Evolutionary conservation across 2,888 invertebrate species (phyloP).

Genomic region (Alsophila aescularia): DNA sequence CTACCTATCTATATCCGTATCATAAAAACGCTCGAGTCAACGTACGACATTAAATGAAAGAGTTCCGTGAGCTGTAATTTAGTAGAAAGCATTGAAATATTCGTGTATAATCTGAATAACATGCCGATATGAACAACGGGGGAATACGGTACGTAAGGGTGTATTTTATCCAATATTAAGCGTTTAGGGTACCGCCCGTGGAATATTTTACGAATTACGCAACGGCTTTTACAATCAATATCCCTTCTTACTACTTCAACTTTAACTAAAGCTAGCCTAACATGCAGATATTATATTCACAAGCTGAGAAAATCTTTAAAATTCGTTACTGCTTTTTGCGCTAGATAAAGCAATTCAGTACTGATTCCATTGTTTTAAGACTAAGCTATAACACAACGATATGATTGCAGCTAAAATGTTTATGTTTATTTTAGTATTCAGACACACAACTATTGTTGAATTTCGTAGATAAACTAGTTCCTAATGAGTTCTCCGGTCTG

Average conservation of each 20-base stretch:
- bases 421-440: conserved; percentile 12
- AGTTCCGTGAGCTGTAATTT: conserved; percentile 82
- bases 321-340: too few species aligned
- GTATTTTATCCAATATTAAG: conserved; percentile 84
- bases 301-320: too few species aligned
- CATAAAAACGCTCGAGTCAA: conserved; percentile 51
- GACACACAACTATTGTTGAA: conserved; percentile 1
- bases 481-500: conserved; percentile 22
- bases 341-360: background rate
- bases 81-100: conserved; percentile 85
- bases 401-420: conserved; percentile 12
- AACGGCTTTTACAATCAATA: conserved; percentile 66
- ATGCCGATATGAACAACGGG: conserved; percentile 84
- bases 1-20: conserved; percentile 12
- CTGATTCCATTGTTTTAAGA: background rate
- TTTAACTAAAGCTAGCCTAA: background rate
- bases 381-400: background rate
- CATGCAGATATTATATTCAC: too few species aligned
- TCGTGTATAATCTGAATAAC: conserved; percentile 85
- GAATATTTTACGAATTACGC: conserved; percentile 80
- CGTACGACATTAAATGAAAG: conserved; percentile 76
- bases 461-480: conserved; percentile 18
- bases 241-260: background rate
- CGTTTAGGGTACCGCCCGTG: conserved; percentile 73
- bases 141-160: conserved; percentile 77